phyloP scores from a whole-genome alignment of 2,113 vertebrate genomes.

The Catharus minimus region DNA sequence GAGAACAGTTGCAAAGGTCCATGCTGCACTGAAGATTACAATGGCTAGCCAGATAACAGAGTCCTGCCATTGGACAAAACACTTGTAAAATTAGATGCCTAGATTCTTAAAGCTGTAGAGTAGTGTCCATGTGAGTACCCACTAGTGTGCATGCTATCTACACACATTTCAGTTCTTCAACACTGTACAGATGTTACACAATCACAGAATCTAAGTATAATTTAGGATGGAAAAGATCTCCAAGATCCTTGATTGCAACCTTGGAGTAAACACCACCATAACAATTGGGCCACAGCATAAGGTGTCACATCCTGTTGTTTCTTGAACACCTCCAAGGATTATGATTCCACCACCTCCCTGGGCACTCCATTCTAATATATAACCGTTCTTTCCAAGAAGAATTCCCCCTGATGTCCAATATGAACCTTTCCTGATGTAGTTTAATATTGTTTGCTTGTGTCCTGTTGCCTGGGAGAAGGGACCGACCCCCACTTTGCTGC shows the following conservation, averaged over 20 bases:
- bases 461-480: neutral
- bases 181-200: neutral
- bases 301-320: fast-evolving
- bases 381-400: neutral
- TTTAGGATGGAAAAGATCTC: neutral
- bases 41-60: neutral
- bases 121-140: fast-evolving
- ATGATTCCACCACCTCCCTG: neutral
- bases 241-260: too few relatives aligned
- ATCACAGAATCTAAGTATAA: neutral
- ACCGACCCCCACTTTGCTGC: fast-evolving
- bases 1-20: neutral
- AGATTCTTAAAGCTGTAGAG: neutral
- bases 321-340: neutral
- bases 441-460: fast-evolving
- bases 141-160: neutral
- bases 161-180: neutral
- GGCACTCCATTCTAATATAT: neutral
- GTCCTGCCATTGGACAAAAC: neutral
- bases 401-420: neutral
- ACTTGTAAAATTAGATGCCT: neutral
- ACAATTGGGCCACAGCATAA: neutral
- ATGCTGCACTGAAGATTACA: neutral
- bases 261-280: neutral
- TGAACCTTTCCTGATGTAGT: neutral